Percentiles rank a stretch among this genome's conserved stretches.
Evolutionary conservation across 2,113 vertebrate genomes (phyloP).

Genomic region (Himantopus leucocephalus): DNA sequence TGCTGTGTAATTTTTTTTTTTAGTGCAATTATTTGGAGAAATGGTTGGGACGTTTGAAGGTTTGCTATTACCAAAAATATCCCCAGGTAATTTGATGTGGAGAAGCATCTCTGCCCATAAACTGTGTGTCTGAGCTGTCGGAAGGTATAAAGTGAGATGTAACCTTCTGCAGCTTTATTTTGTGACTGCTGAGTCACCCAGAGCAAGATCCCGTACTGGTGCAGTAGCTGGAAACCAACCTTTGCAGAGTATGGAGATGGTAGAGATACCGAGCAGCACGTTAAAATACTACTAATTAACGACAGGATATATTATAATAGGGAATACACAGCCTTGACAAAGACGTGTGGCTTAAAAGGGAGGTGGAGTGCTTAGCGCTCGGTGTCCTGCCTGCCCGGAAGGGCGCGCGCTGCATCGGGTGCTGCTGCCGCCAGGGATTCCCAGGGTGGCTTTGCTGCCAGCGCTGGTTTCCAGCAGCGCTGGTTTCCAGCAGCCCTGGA

Average conservation of each 20-base stretch:
- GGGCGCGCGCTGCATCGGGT: fast-evolving
- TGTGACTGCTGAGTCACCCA: neutral
- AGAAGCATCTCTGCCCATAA: neutral
- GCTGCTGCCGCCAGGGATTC: neutral
- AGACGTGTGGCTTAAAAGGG: neutral
- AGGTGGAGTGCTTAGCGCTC: fast-evolving
- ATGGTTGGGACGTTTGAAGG: neutral
- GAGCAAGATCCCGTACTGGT: neutral
- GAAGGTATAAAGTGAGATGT: neutral
- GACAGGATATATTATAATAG: fast-evolving
- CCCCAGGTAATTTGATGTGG: neutral
- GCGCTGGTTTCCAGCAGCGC: neutral
- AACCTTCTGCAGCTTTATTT: neutral
- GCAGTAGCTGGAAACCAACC: neutral
- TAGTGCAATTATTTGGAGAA: neutral
- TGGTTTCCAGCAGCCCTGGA: neutral
- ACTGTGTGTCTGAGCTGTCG: neutral
- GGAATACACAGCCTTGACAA: neutral
- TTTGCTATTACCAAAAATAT: neutral
- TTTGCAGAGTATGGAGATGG: neutral
- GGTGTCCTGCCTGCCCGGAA: neutral
- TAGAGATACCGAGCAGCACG: neutral
- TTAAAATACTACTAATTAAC: neutral
- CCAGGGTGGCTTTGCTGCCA: neutral
- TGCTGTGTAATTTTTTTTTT: neutral